Conservation (phyloP, 2,888 invertebrate species). For the Caenorhabditis sp. region DNA sequence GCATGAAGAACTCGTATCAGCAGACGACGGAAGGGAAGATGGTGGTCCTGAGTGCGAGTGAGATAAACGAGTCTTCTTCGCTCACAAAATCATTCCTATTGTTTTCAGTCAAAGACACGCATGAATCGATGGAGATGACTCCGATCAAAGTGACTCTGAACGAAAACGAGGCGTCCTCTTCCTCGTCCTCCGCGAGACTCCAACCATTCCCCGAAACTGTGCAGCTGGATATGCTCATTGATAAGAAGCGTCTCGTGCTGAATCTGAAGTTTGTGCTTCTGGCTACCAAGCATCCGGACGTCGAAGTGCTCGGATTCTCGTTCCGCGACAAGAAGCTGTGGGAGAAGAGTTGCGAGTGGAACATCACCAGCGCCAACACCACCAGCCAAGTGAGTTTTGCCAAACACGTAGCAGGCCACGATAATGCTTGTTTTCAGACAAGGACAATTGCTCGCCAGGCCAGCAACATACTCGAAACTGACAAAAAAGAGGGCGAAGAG, state of each 20-base stretch:
- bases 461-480: constrained; percentile 28
- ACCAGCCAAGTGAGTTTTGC: constrained; percentile 32
- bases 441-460: constrained; percentile 41
- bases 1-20: background rate
- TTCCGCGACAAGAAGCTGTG: constrained; percentile 38
- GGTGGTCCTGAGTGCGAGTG: constrained; percentile 25
- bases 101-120: constrained; percentile 30
- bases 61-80: too few species aligned
- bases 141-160: constrained; percentile 24
- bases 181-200: background rate
- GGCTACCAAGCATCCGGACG: constrained; percentile 33
- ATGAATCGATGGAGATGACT: constrained; percentile 17
- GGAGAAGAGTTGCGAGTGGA: constrained; percentile 57
- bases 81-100: too few species aligned
- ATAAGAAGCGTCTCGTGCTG: constrained; percentile 18
- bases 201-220: constrained; percentile 14
- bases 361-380: constrained; percentile 32
- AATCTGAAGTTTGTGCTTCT: constrained; percentile 27
- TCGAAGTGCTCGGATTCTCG: constrained; percentile 32
- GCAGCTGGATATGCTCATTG: constrained; percentile 30
- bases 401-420: background rate
- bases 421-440: constrained; percentile 16
- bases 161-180: background rate
- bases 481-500: too few species aligned
- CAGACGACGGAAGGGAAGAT: background rate